Conservation (phyloP, 2,113 vertebrate genomes). For the Apteryx owenii region DNA sequence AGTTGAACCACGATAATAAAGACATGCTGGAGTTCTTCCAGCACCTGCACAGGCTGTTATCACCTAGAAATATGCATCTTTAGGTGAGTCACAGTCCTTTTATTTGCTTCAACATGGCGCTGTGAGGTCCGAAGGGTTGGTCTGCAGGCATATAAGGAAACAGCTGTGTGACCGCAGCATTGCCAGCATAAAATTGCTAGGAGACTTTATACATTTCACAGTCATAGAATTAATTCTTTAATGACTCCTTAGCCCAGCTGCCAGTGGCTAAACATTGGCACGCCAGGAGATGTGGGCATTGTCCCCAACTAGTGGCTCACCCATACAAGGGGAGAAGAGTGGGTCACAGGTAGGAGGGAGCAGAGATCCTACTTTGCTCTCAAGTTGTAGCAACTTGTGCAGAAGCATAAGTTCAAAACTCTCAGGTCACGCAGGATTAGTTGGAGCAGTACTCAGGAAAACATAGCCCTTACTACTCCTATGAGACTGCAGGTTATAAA, state of each 20-base stretch:
- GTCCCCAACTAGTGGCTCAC: conserved; percentile 65
- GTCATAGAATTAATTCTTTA: neutral
- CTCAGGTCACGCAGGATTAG: neutral
- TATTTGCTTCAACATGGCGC: neutral
- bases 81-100: neutral
- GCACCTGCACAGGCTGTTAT: neutral
- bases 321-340: neutral
- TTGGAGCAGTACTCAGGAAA: neutral
- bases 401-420: neutral
- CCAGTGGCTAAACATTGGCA: neutral
- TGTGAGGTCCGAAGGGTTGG: neutral
- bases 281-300: neutral
- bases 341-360: neutral
- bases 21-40: neutral
- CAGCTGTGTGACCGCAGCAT: accelerated
- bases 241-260: neutral
- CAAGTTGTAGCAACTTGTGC: neutral
- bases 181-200: neutral
- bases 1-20: neutral
- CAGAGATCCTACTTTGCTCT: neutral
- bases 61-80: neutral
- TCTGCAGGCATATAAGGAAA: neutral
- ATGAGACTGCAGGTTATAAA: neutral
- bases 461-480: neutral
- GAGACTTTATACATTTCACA: neutral